Evolutionary conservation across 1,140 invertebrate genomes (phyloP).

Genomic region (Solen grandis): DNA sequence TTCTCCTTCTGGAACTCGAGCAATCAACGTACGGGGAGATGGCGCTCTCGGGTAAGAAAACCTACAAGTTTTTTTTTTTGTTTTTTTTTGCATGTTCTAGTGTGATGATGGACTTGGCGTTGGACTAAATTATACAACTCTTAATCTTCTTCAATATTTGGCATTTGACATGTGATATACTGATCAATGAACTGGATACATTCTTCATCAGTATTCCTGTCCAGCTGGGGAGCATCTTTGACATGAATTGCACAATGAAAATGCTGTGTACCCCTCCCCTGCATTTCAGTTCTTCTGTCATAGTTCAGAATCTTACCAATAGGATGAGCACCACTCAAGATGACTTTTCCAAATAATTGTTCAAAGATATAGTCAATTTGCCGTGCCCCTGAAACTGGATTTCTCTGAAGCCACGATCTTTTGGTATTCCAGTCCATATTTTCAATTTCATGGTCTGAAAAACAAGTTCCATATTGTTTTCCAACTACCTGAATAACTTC

Average conservation of each 20-base stretch:
- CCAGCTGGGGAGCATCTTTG: conserved; percentile 36
- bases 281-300: conserved; percentile 51
- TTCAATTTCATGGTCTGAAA: conserved; percentile 37
- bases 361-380: conserved; percentile 44
- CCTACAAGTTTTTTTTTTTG: conserved; percentile 30
- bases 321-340: conserved; percentile 19
- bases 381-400: conserved; percentile 45
- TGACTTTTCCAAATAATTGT: conserved; percentile 38
- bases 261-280: conserved; percentile 47
- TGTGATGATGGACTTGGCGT: conserved; percentile 43
- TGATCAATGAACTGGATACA: conserved; percentile 47
- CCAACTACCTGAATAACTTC: conserved; percentile 40
- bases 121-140: conserved; percentile 39
- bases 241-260: conserved; percentile 44
- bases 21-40: conserved; percentile 24
- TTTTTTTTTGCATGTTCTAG: conserved; percentile 49
- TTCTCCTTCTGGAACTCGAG: conserved; percentile 46
- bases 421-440: conserved; percentile 49
- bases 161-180: conserved; percentile 40
- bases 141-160: conserved; percentile 27
- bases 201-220: conserved; percentile 37
- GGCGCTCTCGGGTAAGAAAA: conserved; percentile 15
- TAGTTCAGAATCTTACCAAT: conserved; percentile 33
- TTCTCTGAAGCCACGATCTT: conserved; percentile 36
- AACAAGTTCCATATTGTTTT: conserved; percentile 29